Evolutionary conservation across 2,113 vertebrate species (phyloP), one percentile per base, ranked within the genome.

Genomic region (Anarrhichthys ocellatus): DNA sequence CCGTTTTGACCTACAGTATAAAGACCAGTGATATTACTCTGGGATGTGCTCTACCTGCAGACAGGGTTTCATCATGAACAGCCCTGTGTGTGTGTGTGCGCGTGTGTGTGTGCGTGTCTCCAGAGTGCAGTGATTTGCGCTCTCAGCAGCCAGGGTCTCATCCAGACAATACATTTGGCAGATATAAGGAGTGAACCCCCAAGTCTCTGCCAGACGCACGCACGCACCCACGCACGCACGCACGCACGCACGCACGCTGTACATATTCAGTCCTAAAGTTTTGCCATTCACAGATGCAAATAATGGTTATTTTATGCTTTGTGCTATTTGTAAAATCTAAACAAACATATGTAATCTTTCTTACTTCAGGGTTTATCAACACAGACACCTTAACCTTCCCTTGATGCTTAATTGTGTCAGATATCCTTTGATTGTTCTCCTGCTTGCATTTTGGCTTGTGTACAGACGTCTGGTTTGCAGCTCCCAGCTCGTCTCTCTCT

Each of bases 131-230:
- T 89, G 76, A 91, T 89, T 88, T 87, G 87, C 86, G 84, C 61
- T 84, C 63, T 73, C 48, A n/a, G 76, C 65, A 62, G 81, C 63
- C 85, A 88, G 87, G 70, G 83, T 81, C 58, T 81, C 72, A 78
- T 91, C 82, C 81, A 87, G 84, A 81, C 84, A 73, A 86, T 89
- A 77, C 64, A 77, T 86, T 89, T 78, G 82, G 78, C 87, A 92
- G 80, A 86, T 77, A 83, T 78, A 85, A 83, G 32, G 38, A 87
- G 77, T 89, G 74, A 84, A 78, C 48, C 80, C 70, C 71, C 56
- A 76, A 82, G 73, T 83, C 72, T 65, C 78, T 80, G 78, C 81
- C 83, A 84, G 46, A 81, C 52, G 67, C 38, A 36, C 62, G 40
- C 42, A 67, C 48, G 15, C 40, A 32, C 40, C n/a, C 38, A 54